phyloP scores from a whole-genome alignment of 2,113 vertebrate species.

The Herpetotheres cachinnans region DNA sequence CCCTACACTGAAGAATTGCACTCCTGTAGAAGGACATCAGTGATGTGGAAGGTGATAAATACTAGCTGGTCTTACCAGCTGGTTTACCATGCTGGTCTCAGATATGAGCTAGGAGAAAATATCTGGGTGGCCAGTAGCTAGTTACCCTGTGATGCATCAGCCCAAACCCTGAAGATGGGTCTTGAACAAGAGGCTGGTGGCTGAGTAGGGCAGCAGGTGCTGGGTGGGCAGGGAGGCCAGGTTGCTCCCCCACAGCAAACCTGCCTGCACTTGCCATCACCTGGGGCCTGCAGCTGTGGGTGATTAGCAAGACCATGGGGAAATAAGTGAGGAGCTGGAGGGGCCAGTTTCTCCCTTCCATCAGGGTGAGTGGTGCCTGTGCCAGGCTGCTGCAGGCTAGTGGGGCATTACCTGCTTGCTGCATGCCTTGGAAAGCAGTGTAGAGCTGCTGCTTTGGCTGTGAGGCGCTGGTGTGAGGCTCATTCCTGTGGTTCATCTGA shows the following conservation, averaged over 20 bases:
- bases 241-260: background rate
- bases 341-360: accelerated
- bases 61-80: no score
- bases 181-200: background rate
- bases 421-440: accelerated
- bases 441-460: background rate
- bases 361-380: accelerated
- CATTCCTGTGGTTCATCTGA: accelerated
- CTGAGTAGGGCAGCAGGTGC: background rate
- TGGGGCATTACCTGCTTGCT: accelerated
- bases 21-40: background rate
- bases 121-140: no score
- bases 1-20: background rate
- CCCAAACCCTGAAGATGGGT: background rate
- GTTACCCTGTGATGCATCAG: background rate
- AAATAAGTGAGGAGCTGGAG: background rate
- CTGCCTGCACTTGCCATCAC: background rate
- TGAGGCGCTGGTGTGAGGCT: accelerated
- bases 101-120: background rate
- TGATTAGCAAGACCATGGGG: no score
- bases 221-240: background rate
- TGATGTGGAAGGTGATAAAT: background rate
- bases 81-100: background rate
- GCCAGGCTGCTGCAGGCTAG: background rate
- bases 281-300: accelerated